A percentile compares a stretch with the other conserved stretches of the same genome.
These are phyloP conservation scores for Balaeniceps rex DNA, from an alignment of 2,113 vertebrate genomes.

Conservation along the genomic window DNA sequence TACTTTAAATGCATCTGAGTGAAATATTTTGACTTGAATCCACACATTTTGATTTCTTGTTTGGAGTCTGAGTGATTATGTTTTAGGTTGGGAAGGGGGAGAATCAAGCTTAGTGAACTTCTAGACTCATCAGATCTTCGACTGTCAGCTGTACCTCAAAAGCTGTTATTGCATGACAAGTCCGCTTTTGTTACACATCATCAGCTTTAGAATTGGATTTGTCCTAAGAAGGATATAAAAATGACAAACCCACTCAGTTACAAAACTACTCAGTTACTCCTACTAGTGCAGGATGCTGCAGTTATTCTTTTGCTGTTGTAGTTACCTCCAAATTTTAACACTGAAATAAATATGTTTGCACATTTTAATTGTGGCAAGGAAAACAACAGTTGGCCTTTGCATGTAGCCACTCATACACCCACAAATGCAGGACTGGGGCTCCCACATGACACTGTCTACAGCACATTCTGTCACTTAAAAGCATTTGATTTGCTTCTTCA, in stretches of 20 bases:
- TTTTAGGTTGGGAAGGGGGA: background rate
- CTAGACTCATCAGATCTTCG: background rate
- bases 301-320: background rate
- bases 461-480: background rate
- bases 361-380: background rate
- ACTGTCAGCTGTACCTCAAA: background rate
- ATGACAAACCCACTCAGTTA: background rate
- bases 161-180: background rate
- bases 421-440: background rate
- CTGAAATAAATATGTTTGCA: background rate
- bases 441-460: background rate
- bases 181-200: background rate
- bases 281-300: background rate
- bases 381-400: background rate
- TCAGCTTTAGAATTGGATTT: background rate
- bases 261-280: constrained; percentile 1
- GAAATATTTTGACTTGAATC: background rate
- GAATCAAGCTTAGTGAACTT: background rate
- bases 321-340: background rate
- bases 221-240: background rate
- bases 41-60: background rate
- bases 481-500: background rate
- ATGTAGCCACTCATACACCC: background rate
- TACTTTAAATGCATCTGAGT: background rate
- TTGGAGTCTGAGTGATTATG: background rate